Evolutionary conservation across 1,140 invertebrate genomes (phyloP).

Genomic region (Maconellicoccus hirsutus): DNA sequence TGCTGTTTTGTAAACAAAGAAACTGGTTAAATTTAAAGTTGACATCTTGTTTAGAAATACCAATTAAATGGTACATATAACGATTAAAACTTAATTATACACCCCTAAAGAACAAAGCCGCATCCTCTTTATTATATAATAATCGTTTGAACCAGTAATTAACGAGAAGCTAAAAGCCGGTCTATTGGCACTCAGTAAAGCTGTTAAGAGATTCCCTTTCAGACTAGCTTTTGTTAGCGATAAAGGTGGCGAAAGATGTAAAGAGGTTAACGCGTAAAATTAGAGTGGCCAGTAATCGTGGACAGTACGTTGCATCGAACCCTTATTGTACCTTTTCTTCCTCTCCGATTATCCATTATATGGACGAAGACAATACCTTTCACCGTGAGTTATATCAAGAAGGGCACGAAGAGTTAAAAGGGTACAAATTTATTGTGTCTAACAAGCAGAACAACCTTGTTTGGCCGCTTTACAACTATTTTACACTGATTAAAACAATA

Average conservation of each 20-base stretch:
- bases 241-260: slow-evolving; percentile 10
- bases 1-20: not conserved
- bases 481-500: slow-evolving; percentile 21
- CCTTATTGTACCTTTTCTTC: not conserved
- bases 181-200: slow-evolving; percentile 14
- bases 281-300: slow-evolving; percentile 15
- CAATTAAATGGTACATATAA: not conserved
- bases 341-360: not conserved
- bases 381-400: not conserved
- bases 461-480: slow-evolving; percentile 19
- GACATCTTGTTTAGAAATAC: not conserved
- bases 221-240: slow-evolving; percentile 4
- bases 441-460: slow-evolving; percentile 21
- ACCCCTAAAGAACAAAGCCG: not conserved
- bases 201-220: slow-evolving; percentile 20
- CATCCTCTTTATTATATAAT: slow-evolving; percentile 9
- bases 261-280: slow-evolving; percentile 8
- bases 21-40: not conserved
- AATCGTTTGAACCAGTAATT: not conserved
- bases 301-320: not conserved
- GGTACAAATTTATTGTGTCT: slow-evolving; percentile 20
- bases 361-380: slow-evolving; percentile 13
- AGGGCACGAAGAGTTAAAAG: not conserved
- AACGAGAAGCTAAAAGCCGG: slow-evolving; percentile 2
- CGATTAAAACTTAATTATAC: slow-evolving; percentile 9